Conservation (phyloP, 2,113 vertebrate genomes). For the Equus quagga region DNA sequence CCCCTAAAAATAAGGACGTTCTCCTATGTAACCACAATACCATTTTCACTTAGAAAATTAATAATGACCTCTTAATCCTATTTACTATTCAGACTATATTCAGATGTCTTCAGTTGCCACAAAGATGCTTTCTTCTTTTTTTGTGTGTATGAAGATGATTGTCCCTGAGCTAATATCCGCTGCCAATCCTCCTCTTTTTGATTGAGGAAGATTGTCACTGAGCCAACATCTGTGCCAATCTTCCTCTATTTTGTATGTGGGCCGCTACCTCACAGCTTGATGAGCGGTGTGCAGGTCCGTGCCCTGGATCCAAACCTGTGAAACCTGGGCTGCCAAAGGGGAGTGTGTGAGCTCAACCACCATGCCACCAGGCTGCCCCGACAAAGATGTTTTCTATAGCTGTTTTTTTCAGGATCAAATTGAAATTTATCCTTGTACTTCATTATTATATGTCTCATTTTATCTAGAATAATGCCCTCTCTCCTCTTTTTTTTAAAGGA, state of each 20-base stretch:
- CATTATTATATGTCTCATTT: background rate
- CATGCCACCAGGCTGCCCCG: too few relatives aligned
- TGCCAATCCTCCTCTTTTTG: too few relatives aligned
- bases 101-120: background rate
- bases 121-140: background rate
- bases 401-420: background rate
- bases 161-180: too few relatives aligned
- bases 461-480: background rate
- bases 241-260: too few relatives aligned
- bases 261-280: too few relatives aligned
- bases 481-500: background rate
- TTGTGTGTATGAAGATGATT: too few relatives aligned
- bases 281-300: too few relatives aligned
- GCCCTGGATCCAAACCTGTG: too few relatives aligned
- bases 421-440: background rate
- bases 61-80: conserved; percentile 1
- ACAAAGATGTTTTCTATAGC: background rate
- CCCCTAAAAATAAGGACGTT: background rate
- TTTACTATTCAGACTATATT: background rate
- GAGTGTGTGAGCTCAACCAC: too few relatives aligned
- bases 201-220: too few relatives aligned
- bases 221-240: too few relatives aligned
- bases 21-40: background rate
- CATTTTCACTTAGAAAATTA: conserved; percentile 31
- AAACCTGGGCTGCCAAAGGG: too few relatives aligned